A percentile compares a stretch with the other conserved stretches of the same genome.
phyloP scores from a whole-genome alignment of 2,113 vertebrate genomes.

The Ictidomys tridecemlineatus region DNA sequence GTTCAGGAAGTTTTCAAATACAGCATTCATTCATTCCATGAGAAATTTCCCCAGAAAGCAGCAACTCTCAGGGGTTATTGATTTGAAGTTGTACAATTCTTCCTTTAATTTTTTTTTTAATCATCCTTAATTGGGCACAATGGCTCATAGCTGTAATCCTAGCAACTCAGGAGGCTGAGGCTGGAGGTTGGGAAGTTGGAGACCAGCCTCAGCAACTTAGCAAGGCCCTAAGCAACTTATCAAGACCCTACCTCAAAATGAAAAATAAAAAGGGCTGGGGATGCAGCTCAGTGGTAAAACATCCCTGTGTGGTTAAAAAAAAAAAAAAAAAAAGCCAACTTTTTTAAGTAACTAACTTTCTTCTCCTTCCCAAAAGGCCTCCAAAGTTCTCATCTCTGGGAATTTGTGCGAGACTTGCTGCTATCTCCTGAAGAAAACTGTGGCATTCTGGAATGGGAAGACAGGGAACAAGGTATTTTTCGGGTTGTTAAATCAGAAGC shows the following conservation, averaged over 20 bases:
- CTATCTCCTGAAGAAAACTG: slow-evolving; percentile 85
- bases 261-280: too few relatives aligned
- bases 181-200: too few relatives aligned
- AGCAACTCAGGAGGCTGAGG: too few relatives aligned
- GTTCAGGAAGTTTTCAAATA: not conserved
- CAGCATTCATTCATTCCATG: rapidly evolving
- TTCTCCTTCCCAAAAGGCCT: slow-evolving; percentile 75
- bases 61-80: not conserved
- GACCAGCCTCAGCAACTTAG: too few relatives aligned
- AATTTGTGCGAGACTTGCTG: slow-evolving; percentile 86
- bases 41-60: not conserved
- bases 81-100: not conserved
- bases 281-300: too few relatives aligned
- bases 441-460: slow-evolving; percentile 87
- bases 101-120: not conserved
- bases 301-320: too few relatives aligned
- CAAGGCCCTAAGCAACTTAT: too few relatives aligned
- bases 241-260: too few relatives aligned
- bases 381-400: slow-evolving; percentile 87
- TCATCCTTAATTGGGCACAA: too few relatives aligned
- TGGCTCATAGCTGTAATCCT: too few relatives aligned
- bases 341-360: not conserved
- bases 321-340: too few relatives aligned
- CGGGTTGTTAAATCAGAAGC: slow-evolving; percentile 87
- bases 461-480: slow-evolving; percentile 86